A percentile compares a stretch with the other conserved stretches of the same genome.
These are phyloP conservation scores for Phoronis australis DNA, from an alignment of 2,888 invertebrate species.

Conservation along the genomic window DNA sequence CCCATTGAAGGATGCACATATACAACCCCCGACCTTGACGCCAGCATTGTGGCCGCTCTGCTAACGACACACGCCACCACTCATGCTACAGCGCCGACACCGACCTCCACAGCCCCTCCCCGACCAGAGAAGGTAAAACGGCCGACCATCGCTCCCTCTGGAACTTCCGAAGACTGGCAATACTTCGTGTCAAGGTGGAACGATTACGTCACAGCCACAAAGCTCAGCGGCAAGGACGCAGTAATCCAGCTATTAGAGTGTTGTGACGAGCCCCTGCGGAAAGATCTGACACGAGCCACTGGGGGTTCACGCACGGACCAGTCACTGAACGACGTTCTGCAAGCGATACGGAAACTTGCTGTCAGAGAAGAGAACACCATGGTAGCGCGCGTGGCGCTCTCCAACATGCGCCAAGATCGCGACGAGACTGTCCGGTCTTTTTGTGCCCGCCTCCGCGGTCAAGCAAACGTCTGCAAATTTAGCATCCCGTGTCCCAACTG, in stretches of 20 bases:
- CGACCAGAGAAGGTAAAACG: no score
- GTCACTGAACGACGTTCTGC: constrained; percentile 5
- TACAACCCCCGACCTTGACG: no score
- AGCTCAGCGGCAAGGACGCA: constrained; percentile 5
- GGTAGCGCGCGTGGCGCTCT: no score
- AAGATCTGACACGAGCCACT: constrained; percentile 6
- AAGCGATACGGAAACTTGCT: constrained; percentile 9
- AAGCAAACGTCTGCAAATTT: constrained; percentile 21
- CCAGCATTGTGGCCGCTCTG: no score
- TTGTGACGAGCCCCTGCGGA: constrained; percentile 8
- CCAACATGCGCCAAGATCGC: constrained; percentile 13
- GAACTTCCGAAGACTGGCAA: no score
- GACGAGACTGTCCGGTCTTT: constrained; percentile 19
- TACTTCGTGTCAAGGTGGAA: constrained; percentile 5
- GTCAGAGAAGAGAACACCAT: constrained; percentile 12
- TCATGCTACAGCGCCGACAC: no score
- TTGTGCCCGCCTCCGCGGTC: constrained; percentile 18
- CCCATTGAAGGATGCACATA: no score
- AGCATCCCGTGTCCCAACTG: constrained; percentile 10
- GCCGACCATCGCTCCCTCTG: no score
- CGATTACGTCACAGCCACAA: constrained; percentile 8
- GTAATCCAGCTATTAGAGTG: constrained; percentile 7
- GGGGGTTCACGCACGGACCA: constrained; percentile 5
- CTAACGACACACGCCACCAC: no score
- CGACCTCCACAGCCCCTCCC: no score